Conservation (phyloP, 2,888 invertebrate genomes). For the Philaethria dido region DNA sequence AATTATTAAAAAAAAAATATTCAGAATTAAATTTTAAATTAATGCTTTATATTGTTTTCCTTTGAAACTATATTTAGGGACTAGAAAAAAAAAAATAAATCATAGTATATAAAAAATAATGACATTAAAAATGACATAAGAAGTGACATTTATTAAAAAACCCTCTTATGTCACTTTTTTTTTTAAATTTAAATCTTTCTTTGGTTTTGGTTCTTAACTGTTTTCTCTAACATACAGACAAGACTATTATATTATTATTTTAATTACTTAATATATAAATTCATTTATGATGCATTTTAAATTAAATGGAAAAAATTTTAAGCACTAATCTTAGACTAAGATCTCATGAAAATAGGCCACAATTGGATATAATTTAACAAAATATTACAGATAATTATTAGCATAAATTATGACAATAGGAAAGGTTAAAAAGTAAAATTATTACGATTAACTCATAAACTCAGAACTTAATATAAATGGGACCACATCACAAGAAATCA, state of each 20-base stretch:
- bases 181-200: constrained; percentile 57
- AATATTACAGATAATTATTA: neutral
- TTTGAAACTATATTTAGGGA: neutral
- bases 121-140: neutral
- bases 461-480: too few species aligned
- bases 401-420: too few species aligned
- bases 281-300: constrained; percentile 30
- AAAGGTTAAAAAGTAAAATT: too few species aligned
- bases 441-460: too few species aligned
- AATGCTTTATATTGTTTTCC: neutral
- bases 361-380: neutral
- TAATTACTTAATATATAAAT: constrained; percentile 29
- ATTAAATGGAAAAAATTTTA: constrained; percentile 15
- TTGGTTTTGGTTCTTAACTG: constrained; percentile 44
- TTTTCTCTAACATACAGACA: constrained; percentile 12
- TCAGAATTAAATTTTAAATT: neutral
- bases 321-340: constrained; percentile 23
- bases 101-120: too few species aligned
- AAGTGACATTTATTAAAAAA: neutral
- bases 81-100: neutral
- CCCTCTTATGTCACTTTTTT: neutral
- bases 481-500: too few species aligned
- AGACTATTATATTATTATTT: constrained; percentile 12
- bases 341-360: constrained; percentile 23
- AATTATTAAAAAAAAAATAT: too few species aligned